Percentiles rank a stretch among this genome's conserved stretches.
These are phyloP conservation scores for Aptenodytes patagonicus DNA, from an alignment of 2,113 vertebrate genomes.

Conservation along the genomic window DNA sequence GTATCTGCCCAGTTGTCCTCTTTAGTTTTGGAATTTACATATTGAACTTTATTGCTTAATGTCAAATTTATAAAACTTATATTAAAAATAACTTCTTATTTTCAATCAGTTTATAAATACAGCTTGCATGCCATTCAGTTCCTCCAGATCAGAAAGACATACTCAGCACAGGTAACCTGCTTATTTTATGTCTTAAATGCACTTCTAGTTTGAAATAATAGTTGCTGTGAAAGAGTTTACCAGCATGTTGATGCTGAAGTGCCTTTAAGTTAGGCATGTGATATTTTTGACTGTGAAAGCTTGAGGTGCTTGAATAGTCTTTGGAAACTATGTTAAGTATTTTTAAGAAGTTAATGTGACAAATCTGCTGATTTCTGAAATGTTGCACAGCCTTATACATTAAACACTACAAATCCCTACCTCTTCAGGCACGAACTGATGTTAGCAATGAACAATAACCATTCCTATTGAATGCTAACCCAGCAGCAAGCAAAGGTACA, in stretches of 20 bases:
- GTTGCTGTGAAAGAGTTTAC: neutral
- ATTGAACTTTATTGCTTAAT: neutral
- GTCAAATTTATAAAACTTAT: neutral
- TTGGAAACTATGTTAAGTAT: constrained; percentile 44
- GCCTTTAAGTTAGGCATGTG: constrained; percentile 23
- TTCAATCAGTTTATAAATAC: neutral
- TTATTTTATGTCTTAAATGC: neutral
- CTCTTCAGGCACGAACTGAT: neutral
- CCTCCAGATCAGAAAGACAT: neutral
- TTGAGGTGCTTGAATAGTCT: constrained; percentile 12
- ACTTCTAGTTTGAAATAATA: neutral
- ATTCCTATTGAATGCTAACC: neutral
- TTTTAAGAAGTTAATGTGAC: constrained; percentile 41
- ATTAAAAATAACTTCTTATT: neutral
- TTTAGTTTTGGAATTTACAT: neutral
- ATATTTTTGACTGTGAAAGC: neutral
- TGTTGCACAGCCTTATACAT: neutral
- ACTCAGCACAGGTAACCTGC: neutral
- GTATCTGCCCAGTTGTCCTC: neutral
- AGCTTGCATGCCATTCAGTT: neutral
- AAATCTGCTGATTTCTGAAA: constrained; percentile 30
- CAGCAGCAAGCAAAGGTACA: neutral
- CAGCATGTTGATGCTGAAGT: neutral
- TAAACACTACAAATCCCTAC: neutral
- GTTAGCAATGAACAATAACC: neutral